These are phyloP conservation scores for Drosophila subsilvestris DNA, from an alignment of 2,888 invertebrate genomes.

Conservation along the genomic window DNA sequence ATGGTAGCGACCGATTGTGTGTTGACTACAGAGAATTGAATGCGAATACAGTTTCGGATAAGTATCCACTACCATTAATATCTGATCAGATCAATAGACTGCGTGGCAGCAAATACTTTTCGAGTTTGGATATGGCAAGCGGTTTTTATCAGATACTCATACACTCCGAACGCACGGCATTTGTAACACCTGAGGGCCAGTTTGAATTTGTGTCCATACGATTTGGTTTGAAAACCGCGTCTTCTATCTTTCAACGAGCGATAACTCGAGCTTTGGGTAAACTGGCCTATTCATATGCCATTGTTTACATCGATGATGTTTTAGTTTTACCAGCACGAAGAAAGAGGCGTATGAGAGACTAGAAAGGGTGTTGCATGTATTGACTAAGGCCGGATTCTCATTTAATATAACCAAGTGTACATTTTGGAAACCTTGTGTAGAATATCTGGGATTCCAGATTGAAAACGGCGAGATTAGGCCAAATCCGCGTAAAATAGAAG, in stretches of 20 bases:
- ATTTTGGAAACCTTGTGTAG: background rate
- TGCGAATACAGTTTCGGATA: no score
- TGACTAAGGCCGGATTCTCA: conserved; percentile 3
- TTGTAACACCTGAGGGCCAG: background rate
- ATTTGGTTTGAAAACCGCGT: background rate
- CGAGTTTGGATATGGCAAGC: background rate
- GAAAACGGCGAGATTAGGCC: no score
- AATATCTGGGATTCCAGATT: no score
- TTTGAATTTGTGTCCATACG: background rate
- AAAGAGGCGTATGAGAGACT: background rate
- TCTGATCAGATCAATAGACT: no score
- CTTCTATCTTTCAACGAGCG: no score
- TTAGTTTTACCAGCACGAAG: no score
- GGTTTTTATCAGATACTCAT: background rate
- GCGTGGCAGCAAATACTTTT: background rate
- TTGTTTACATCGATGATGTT: conserved; percentile 9
- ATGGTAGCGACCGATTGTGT: background rate
- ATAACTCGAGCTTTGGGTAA: background rate
- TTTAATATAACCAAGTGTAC: conserved; percentile 10
- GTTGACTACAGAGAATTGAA: no score
- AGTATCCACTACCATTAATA: no score
- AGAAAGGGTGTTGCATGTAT: background rate
- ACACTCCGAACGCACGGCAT: background rate
- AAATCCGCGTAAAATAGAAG: background rate
- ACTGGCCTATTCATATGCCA: conserved; percentile 4